These are phyloP conservation scores for Phymatocera aterrima DNA, from an alignment of 2,888 invertebrate species.

Conservation along the genomic window DNA sequence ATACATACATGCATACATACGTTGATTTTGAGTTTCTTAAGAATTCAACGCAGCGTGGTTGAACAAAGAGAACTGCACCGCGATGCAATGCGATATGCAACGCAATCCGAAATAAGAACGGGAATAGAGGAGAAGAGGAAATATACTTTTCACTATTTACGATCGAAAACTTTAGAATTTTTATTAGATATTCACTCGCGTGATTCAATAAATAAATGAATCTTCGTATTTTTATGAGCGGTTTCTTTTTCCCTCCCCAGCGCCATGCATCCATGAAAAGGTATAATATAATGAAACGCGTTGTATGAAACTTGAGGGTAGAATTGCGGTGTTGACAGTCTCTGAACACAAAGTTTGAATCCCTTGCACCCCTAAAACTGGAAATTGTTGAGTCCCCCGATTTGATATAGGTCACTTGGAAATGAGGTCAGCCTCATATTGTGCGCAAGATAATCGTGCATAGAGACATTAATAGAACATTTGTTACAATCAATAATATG, in stretches of 20 bases:
- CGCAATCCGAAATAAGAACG: no score
- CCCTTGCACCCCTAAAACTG: background rate
- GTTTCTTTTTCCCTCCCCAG: background rate
- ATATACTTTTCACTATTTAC: conserved; percentile 11
- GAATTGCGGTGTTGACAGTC: background rate
- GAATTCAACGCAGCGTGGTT: no score
- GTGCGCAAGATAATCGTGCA: no score
- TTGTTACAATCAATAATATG: no score
- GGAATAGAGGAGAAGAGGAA: background rate
- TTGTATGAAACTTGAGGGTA: background rate
- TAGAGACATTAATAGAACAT: no score
- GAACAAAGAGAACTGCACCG: background rate
- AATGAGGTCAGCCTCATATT: no score
- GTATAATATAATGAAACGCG: background rate
- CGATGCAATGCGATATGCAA: background rate
- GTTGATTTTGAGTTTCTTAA: background rate
- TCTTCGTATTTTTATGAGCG: conserved; percentile 2
- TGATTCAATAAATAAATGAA: no score
- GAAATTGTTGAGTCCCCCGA: background rate
- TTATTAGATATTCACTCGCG: conserved; percentile 7
- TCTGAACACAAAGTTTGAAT: background rate
- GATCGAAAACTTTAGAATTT: background rate
- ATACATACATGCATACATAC: no score
- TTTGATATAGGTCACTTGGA: no score
- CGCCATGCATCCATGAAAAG: no score